phyloP scores from a whole-genome alignment of 2,797 vertebrate genomes.

The Lycodopsis pacificus region DNA sequence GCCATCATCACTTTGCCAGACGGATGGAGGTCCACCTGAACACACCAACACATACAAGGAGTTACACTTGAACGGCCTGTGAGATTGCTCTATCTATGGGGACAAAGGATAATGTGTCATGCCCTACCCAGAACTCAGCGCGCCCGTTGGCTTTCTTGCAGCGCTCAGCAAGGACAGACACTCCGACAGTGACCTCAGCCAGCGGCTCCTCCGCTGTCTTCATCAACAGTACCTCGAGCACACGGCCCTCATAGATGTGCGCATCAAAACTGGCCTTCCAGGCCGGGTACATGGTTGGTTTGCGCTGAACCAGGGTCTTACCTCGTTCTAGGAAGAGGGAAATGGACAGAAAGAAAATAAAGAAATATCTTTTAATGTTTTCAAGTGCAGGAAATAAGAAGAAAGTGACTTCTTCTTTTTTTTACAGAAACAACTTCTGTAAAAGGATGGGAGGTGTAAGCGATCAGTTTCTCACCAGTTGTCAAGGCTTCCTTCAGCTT shows the following conservation, averaged over 20 bases:
- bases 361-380: neutral
- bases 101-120: constrained; percentile 7
- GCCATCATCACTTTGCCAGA: constrained; percentile 98
- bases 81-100: neutral
- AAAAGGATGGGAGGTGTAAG: neutral
- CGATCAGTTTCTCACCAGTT: constrained; percentile 86
- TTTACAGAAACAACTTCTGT: constrained; percentile 11
- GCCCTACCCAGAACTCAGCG: constrained; percentile 96
- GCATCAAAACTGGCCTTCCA: constrained; percentile 96
- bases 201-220: constrained; percentile 92
- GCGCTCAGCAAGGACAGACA: constrained; percentile 94
- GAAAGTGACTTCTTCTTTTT: neutral
- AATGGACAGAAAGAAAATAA: neutral
- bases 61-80: constrained; percentile 19
- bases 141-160: constrained; percentile 97
- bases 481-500: constrained; percentile 96
- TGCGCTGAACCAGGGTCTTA: constrained; percentile 95
- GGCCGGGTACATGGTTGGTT: constrained; percentile 97
- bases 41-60: constrained; percentile 33
- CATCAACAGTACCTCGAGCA: constrained; percentile 97
- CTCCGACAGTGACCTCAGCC: constrained; percentile 95
- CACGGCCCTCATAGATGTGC: constrained; percentile 96
- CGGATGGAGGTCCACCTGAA: constrained; percentile 96
- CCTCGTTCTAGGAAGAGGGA: constrained; percentile 87
- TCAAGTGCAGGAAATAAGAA: constrained; percentile 7